Conservation (phyloP, 2,888 invertebrate genomes). For the Brassicogethes aeneus region DNA sequence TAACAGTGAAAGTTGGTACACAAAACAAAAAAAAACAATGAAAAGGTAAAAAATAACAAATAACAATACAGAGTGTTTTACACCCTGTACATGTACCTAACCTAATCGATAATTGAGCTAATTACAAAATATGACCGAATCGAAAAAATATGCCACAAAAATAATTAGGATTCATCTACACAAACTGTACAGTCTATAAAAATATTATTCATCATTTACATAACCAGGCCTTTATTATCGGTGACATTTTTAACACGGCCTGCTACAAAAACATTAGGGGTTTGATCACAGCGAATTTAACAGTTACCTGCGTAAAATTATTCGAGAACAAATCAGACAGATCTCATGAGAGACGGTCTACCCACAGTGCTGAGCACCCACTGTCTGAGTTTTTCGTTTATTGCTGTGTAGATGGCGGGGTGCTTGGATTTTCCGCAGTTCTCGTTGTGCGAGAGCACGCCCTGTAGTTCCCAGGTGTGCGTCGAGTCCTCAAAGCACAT, state of each 20-base stretch:
- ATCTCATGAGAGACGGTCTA: conserved; percentile 6
- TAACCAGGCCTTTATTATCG: too few species aligned
- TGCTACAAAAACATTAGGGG: too few species aligned
- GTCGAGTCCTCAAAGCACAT: conserved; percentile 49
- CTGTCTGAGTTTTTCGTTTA: conserved; percentile 33
- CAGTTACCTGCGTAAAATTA: background rate
- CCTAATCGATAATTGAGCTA: background rate
- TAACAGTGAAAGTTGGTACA: too few species aligned
- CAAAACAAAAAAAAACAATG: background rate
- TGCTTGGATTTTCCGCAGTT: conserved; percentile 50
- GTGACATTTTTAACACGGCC: too few species aligned
- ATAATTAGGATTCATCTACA: background rate
- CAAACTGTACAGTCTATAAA: background rate
- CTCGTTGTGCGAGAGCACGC: conserved; percentile 50
- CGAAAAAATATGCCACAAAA: background rate
- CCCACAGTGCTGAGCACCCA: conserved; percentile 43
- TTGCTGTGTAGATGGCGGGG: conserved; percentile 48
- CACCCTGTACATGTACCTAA: too few species aligned
- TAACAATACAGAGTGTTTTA: too few species aligned
- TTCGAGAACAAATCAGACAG: too few species aligned
- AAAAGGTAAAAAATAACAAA: background rate
- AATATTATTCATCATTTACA: too few species aligned
- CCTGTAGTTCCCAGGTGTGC: conserved; percentile 51
- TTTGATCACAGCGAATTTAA: background rate
- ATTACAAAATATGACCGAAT: background rate